Evolutionary conservation across 2,113 vertebrate species (phyloP), one percentile per base, ranked within the genome.

Genomic region (Cepphus grylle): DNA sequence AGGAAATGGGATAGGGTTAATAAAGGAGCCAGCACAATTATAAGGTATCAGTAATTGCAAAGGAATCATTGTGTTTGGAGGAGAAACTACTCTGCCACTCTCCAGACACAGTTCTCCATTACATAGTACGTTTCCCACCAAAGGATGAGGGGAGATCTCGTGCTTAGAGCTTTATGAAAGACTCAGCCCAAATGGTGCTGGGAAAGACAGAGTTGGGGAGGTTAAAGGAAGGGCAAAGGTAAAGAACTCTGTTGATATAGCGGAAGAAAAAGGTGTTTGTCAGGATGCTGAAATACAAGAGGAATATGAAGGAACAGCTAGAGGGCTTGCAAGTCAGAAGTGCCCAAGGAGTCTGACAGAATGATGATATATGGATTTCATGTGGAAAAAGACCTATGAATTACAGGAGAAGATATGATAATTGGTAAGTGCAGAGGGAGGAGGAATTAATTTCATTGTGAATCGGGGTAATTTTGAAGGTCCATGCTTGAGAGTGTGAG

Each of bases 51-150:
- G 23, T 13, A 67, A 78, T 4, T 81, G 61, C 80, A 84, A 53
- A 70, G 27, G 34, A 45, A 47, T 63, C 25, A 3, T 18, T 0
- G 1, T 26, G 36, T 91, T 12, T 77, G 77, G 69, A 70, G 55
- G 27, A 71, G n/a, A 69, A 70, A 38, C 15, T 20, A 14, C 15
- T 53, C 34, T 32, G 43, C 43, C 43, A 6, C 6, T 27, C 27
- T 15, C 15, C 58, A 38, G 43, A 32, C 23, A 11, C 3, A n/a
- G 67, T 22, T 36, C 45, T 62, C 36, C 18, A 20, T 67, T 19
- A 50, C 30, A 38, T 1, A n/a, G 5, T 5, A 6, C 7, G 6
- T 2, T 81, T 49, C 14, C 3, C 58, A 61, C 55, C n/a, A 5
- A 8, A 85, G 50, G 29, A 4, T 26, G 25, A n/a, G 29, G 58